Percentiles rank a stretch among this genome's conserved stretches.
phyloP scores from a whole-genome alignment of 2,113 vertebrate genomes.

The Agelaius tricolor region DNA sequence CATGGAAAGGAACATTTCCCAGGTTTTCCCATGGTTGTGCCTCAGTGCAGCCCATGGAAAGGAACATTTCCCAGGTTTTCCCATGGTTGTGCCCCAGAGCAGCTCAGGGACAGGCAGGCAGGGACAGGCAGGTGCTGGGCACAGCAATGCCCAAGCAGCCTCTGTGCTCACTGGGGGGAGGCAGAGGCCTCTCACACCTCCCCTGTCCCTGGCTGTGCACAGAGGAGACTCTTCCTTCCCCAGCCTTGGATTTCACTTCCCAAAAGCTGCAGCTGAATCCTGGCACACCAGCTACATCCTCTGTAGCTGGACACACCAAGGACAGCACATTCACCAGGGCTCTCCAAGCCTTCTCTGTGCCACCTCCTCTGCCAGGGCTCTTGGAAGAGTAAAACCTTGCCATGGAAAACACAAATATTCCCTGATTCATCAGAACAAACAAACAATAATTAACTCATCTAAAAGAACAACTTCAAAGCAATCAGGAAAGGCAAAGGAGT shows the following conservation, averaged over 20 bases:
- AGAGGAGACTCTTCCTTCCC: not conserved
- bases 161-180: not conserved
- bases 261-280: not conserved
- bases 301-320: not conserved
- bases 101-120: not conserved
- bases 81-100: not conserved
- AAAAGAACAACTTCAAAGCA: not conserved
- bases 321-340: not conserved
- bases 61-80: not conserved
- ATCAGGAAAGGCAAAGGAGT: not conserved
- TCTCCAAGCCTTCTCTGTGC: not conserved
- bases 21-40: too few species aligned
- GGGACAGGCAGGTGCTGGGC: not conserved
- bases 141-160: not conserved
- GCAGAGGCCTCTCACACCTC: not conserved
- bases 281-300: too few species aligned
- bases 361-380: not conserved
- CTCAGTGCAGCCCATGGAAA: not conserved
- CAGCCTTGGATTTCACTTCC: not conserved
- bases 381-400: not conserved
- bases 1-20: too few species aligned
- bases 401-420: not conserved
- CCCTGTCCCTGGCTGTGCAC: too few species aligned
- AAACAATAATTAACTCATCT: not conserved
- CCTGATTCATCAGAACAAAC: not conserved